Base-by-base conservation (phyloP, 2,113 vertebrate genomes). In the Trinectes maculatus region DNA sequence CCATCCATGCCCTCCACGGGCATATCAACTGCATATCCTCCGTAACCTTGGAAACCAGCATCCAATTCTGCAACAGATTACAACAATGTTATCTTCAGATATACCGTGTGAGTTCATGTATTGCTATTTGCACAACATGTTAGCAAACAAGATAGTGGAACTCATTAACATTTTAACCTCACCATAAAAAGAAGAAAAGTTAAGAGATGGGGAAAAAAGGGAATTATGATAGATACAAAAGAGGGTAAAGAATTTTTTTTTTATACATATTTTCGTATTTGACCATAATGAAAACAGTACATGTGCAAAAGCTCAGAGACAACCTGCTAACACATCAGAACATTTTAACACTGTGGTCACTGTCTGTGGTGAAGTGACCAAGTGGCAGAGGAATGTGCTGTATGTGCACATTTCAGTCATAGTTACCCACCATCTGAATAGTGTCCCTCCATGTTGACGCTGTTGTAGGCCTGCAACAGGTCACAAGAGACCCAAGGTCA, bases 401-500 rank as follows among this genome's bases (percentile, higher is more conserved):
- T 1, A n/a, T 67, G 65, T 52, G 74, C 77, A 87, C 77, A 83
- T 85, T 83, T 71, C 56, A 67, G 48, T 15, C 46, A 68, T 15
- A 62, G 62, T 25, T 73, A 88, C 91, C 89, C 67, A 93, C 92
- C 92, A 8, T 91, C 91, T 43, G 11, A 0, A 47, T 83, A 89
- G 4, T 16, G 39, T 43, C 5, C 56, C 0, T 93, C 91, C 79
- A 90, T 72, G 42, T 64, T 31, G 16, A 71, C 0, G 5, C 8
- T 18, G 77, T 80, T 90, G 47, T 92, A 87, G 36, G 92, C 92
- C 92, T 93, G 80, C 7, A 48, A 74, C 40, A 58, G 62, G 24
- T 78, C 47, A 85, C 2, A 1, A 52, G 65, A 82, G 43, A 62
- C 6, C 34, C 75, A 46, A 56, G 53, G 42, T 82, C 65, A 89